Evolutionary conservation across 2,888 invertebrate species (phyloP).

Genomic region (Anthophora plumipes): DNA sequence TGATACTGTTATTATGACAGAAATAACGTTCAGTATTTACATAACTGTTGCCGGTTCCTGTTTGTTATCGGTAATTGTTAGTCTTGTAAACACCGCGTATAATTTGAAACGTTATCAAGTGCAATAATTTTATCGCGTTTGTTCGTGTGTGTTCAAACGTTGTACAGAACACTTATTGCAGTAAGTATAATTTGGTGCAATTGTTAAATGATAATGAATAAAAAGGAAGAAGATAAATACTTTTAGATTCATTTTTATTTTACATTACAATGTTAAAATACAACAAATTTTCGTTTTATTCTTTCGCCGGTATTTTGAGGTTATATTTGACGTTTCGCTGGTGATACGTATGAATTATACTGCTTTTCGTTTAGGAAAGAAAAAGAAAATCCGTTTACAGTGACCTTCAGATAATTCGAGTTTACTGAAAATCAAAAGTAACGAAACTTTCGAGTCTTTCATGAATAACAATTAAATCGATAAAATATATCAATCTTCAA

Average conservation of each 20-base stretch:
- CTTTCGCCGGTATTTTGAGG: neutral
- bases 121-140: neutral
- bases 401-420: slow-evolving; percentile 1
- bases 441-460: too few species aligned
- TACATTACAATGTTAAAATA: neutral
- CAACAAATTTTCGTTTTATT: neutral
- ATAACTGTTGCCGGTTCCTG: neutral
- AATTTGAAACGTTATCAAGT: neutral
- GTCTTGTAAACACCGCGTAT: neutral
- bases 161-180: neutral
- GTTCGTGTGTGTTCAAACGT: neutral
- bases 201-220: neutral
- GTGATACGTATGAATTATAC: too few species aligned
- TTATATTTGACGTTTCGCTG: neutral
- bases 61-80: slow-evolving; percentile 5
- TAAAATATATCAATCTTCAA: neutral
- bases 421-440: neutral
- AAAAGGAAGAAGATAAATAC: neutral
- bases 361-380: neutral
- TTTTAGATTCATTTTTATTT: neutral
- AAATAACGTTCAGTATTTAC: slow-evolving; percentile 10
- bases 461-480: neutral
- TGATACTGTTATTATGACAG: neutral
- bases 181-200: neutral
- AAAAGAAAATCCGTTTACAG: neutral